Conservation (phyloP, 2,888 invertebrate genomes). For the Rotaria sp. region DNA sequence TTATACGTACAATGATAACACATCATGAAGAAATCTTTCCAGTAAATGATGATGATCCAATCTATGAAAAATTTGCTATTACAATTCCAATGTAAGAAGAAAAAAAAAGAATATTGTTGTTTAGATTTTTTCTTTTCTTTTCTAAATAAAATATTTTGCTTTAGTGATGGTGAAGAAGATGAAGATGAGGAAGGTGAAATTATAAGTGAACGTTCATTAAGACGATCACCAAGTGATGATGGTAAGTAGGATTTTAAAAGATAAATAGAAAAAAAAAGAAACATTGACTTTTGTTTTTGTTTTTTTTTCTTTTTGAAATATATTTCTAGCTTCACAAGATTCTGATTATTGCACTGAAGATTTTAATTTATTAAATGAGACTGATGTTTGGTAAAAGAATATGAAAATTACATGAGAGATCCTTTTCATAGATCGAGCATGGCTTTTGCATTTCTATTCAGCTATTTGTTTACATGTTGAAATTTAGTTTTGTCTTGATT, state of each 20-base stretch:
- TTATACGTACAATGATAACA: conserved; percentile 85
- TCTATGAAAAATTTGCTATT: conserved; percentile 49
- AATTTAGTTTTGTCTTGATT: too few species aligned
- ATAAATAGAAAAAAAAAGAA: not conserved
- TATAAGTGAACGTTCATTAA: conserved; percentile 20
- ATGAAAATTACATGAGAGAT: not conserved
- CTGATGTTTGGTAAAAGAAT: conserved; percentile 6
- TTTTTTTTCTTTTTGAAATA: not conserved
- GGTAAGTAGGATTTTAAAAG: conserved; percentile 19
- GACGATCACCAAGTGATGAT: conserved; percentile 31
- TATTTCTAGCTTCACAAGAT: not conserved
- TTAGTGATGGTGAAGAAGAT: conserved; percentile 29
- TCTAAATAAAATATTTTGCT: not conserved
- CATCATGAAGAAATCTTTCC: conserved; percentile 73
- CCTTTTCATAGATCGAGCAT: not conserved
- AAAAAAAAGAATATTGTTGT: too few species aligned
- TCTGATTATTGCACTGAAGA: conserved; percentile 13
- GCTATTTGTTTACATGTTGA: too few species aligned
- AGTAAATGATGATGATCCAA: conserved; percentile 47
- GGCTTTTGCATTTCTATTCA: not conserved
- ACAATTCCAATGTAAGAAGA: not conserved
- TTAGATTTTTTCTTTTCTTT: not conserved
- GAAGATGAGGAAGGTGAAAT: conserved; percentile 36
- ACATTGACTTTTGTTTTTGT: too few species aligned
- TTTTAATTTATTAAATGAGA: conserved; percentile 20